These are phyloP conservation scores for Centrocercus urophasianus DNA, from an alignment of 2,113 vertebrate species.

Conservation along the genomic window DNA sequence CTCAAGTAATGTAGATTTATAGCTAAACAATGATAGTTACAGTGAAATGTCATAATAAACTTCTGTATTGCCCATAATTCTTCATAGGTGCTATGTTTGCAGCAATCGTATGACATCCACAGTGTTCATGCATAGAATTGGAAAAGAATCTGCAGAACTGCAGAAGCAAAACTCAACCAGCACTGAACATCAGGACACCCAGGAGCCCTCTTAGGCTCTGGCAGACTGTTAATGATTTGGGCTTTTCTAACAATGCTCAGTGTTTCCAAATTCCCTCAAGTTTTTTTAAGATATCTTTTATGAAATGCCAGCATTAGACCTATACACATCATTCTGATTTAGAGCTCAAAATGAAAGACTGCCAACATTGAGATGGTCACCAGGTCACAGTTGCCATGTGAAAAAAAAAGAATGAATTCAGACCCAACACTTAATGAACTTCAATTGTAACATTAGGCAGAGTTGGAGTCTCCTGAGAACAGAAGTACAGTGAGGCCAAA, in stretches of 20 bases:
- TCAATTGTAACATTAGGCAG: neutral
- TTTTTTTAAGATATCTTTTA: neutral
- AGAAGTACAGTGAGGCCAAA: neutral
- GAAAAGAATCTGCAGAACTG: neutral
- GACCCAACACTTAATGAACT: neutral
- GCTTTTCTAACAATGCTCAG: neutral
- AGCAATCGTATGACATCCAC: neutral
- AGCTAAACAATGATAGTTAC: neutral
- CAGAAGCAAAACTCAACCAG: neutral
- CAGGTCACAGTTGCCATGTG: neutral
- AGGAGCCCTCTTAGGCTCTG: neutral
- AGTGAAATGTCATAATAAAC: neutral
- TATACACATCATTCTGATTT: neutral
- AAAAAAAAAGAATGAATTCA: neutral
- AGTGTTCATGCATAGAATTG: neutral
- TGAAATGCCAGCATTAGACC: fast-evolving
- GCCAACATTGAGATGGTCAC: neutral
- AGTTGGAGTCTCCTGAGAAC: neutral
- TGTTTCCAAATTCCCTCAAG: neutral
- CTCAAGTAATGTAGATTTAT: neutral
- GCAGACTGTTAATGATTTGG: neutral
- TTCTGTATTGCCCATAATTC: neutral
- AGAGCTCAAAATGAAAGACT: neutral
- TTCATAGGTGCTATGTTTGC: neutral
- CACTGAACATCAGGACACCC: neutral